A percentile compares a stretch with the other conserved stretches of the same genome.
Conservation (phyloP, 1,140 invertebrate species). For the Calosoma granatense region DNA sequence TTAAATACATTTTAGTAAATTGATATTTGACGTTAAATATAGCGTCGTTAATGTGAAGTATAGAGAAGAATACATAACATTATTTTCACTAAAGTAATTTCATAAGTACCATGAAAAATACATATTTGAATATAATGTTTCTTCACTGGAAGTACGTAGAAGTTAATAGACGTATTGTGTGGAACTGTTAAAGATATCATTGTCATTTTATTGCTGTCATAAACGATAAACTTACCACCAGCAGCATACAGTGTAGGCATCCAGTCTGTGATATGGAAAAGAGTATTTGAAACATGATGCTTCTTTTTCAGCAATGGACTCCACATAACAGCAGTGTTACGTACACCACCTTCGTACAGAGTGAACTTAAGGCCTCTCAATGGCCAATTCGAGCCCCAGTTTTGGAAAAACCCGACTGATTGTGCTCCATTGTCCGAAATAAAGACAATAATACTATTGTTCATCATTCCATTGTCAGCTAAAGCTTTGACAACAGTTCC, state of each 20-base stretch:
- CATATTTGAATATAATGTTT: no score
- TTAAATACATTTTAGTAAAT: no score
- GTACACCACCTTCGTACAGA: conserved; percentile 81
- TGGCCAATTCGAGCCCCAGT: conserved; percentile 80
- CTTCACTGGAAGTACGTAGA: no score
- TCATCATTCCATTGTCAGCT: conserved; percentile 48
- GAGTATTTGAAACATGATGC: conserved; percentile 42
- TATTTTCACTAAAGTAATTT: no score
- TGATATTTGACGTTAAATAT: no score
- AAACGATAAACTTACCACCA: conserved; percentile 40
- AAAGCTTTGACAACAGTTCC: conserved; percentile 63
- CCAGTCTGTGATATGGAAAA: conserved; percentile 81
- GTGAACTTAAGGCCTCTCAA: conserved; percentile 68
- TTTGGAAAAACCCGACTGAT: conserved; percentile 54
- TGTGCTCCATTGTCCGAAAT: conserved; percentile 72
- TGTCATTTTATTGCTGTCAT: no score
- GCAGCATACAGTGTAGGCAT: conserved; percentile 68
- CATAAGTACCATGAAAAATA: no score
- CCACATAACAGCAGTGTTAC: conserved; percentile 57
- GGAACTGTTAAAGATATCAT: no score
- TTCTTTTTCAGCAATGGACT: conserved; percentile 42
- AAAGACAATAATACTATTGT: conserved; percentile 65
- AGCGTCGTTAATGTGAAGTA: no score
- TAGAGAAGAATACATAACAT: no score
- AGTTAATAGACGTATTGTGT: no score